Conservation (phyloP, 2,113 vertebrate genomes). For the Labrus mixtus region DNA sequence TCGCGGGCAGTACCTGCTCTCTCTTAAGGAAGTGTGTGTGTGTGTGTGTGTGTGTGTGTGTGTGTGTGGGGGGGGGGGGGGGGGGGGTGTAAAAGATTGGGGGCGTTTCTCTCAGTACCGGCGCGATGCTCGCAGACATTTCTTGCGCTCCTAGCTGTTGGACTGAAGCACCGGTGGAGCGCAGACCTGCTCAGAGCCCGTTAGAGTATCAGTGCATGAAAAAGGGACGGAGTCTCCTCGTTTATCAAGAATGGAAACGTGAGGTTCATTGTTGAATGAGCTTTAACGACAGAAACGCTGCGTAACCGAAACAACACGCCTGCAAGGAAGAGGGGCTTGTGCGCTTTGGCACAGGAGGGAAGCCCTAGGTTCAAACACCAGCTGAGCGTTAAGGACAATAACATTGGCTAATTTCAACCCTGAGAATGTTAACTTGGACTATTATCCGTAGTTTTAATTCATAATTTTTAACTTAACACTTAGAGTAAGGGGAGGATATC, state of each 20-base stretch:
- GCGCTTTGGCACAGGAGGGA: slow-evolving; percentile 50
- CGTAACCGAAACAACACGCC: slow-evolving; percentile 15
- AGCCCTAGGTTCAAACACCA: slow-evolving; percentile 27
- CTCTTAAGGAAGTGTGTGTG: neutral
- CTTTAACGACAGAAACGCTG: slow-evolving; percentile 6
- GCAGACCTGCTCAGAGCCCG: neutral
- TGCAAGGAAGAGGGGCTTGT: slow-evolving; percentile 13
- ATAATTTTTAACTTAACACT: neutral
- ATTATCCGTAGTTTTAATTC: neutral
- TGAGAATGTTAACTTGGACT: neutral
- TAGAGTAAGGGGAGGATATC: neutral
- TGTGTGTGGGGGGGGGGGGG: slow-evolving; percentile 2
- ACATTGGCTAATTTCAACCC: neutral
- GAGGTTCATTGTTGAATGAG: neutral
- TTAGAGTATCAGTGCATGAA: neutral
- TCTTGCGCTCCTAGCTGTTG: slow-evolving; percentile 37
- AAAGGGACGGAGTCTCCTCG: neutral
- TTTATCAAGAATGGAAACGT: neutral
- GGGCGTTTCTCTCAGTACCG: slow-evolving; percentile 38
- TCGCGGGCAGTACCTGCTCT: slow-evolving; percentile 42
- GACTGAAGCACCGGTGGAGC: slow-evolving; percentile 2
- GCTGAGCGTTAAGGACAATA: neutral
- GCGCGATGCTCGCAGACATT: slow-evolving; percentile 2
- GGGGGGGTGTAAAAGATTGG: neutral
- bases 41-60: too few species aligned